Conservation (phyloP, 2,888 invertebrate genomes). For the Luperina testacea region DNA sequence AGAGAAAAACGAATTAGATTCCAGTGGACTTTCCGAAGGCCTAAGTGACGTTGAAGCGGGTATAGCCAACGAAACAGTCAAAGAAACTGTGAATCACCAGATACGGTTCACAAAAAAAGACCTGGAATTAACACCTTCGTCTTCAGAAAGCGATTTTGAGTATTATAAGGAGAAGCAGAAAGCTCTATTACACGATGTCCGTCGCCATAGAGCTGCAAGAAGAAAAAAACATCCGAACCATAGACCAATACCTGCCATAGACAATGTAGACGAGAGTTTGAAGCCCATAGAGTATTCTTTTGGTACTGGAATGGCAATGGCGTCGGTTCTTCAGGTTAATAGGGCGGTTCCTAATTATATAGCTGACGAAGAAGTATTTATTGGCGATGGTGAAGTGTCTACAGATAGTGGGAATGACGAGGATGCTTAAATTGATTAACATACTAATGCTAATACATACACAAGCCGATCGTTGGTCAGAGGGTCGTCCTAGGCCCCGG, state of each 20-base stretch:
- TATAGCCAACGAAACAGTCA: constrained; percentile 65
- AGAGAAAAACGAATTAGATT: constrained; percentile 57
- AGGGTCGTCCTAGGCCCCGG: too few relatives aligned
- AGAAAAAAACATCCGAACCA: constrained; percentile 78
- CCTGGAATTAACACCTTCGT: constrained; percentile 77
- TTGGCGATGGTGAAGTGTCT: constrained; percentile 86
- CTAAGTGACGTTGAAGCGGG: constrained; percentile 70
- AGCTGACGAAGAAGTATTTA: constrained; percentile 83
- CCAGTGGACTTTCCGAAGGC: constrained; percentile 70
- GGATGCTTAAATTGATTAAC: constrained; percentile 69
- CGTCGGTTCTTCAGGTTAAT: constrained; percentile 83
- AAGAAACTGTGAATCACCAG: constrained; percentile 63
- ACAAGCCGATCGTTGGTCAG: too few relatives aligned
- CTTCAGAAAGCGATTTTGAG: constrained; percentile 83
- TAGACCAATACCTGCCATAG: constrained; percentile 65
- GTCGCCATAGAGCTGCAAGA: constrained; percentile 79
- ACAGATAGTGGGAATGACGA: constrained; percentile 88
- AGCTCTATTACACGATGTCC: constrained; percentile 78
- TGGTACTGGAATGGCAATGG: constrained; percentile 88
- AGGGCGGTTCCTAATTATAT: constrained; percentile 74
- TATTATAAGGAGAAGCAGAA: constrained; percentile 69
- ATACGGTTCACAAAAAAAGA: constrained; percentile 79
- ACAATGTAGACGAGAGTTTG: constrained; percentile 82
- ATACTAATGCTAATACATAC: not conserved
- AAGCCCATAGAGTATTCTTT: constrained; percentile 87